Conservation (phyloP, 2,888 invertebrate genomes). For the Diadromus collaris region DNA sequence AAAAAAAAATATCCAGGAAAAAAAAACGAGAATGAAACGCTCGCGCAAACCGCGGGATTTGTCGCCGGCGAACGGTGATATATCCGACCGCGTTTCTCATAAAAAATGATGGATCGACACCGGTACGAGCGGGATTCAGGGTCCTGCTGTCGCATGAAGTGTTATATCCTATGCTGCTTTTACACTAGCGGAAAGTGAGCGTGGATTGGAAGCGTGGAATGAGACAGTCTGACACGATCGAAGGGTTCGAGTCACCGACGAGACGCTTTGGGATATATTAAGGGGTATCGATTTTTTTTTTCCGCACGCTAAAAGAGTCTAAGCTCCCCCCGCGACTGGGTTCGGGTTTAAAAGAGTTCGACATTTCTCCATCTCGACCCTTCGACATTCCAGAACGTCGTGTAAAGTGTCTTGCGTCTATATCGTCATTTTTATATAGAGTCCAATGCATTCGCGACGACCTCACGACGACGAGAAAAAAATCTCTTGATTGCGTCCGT, state of each 20-base stretch:
- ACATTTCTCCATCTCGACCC: slow-evolving; percentile 37
- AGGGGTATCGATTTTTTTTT: slow-evolving; percentile 57
- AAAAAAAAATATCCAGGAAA: slow-evolving; percentile 25
- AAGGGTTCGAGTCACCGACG: slow-evolving; percentile 52
- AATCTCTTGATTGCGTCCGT: neutral
- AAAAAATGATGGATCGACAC: slow-evolving; percentile 72
- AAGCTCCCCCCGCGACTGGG: slow-evolving; percentile 52
- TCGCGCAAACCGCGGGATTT: slow-evolving; percentile 59
- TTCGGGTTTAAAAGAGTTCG: slow-evolving; percentile 44
- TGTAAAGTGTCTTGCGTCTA: neutral
- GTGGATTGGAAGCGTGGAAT: slow-evolving; percentile 22
- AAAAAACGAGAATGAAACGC: slow-evolving; percentile 57
- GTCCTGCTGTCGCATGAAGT: slow-evolving; percentile 10
- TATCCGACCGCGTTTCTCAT: slow-evolving; percentile 65
- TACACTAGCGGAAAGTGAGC: slow-evolving; percentile 13
- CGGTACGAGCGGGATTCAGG: slow-evolving; percentile 36
- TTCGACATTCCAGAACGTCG: slow-evolving; percentile 29
- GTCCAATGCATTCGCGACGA: slow-evolving; percentile 2
- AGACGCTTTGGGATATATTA: slow-evolving; percentile 54
- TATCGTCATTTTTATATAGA: slow-evolving; percentile 5
- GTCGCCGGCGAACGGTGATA: slow-evolving; percentile 61
- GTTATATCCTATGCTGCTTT: slow-evolving; percentile 21
- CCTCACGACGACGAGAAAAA: neutral
- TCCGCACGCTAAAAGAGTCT: slow-evolving; percentile 59
- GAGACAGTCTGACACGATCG: slow-evolving; percentile 53